Conservation (phyloP, 2,797 vertebrate genomes). For the Hylomyscus alleni region DNA sequence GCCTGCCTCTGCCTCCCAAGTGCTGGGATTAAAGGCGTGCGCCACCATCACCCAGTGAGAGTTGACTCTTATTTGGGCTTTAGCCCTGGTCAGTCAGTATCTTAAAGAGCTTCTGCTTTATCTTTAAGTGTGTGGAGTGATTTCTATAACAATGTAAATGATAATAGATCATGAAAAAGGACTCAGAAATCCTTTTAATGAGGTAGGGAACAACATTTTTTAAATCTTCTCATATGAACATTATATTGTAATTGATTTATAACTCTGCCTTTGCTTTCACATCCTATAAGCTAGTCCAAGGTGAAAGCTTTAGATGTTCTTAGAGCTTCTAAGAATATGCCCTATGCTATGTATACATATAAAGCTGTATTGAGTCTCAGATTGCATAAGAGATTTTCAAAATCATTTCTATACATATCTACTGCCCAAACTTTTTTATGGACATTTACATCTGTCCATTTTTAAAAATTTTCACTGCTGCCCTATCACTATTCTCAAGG, state of each 20-base stretch:
- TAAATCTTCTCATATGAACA: neutral
- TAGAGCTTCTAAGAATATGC: conserved; percentile 24
- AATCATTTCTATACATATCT: neutral
- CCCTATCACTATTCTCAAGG: neutral
- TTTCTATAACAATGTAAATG: neutral
- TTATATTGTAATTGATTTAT: neutral
- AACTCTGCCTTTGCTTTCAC: conserved; percentile 40
- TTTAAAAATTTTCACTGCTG: conserved; percentile 7
- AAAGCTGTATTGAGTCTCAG: neutral
- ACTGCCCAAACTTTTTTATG: neutral
- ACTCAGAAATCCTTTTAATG: neutral
- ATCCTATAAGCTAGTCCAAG: conserved; percentile 27
- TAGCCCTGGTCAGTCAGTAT: neutral
- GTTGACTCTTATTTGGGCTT: neutral
- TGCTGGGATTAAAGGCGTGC: too few relatives aligned
- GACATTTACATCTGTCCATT: conserved; percentile 4
- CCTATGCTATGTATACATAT: neutral
- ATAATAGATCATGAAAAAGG: neutral
- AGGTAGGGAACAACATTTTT: neutral
- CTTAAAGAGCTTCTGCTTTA: neutral
- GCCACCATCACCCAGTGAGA: too few relatives aligned
- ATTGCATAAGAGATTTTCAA: conserved; percentile 46
- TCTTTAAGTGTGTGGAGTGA: neutral
- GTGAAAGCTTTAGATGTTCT: conserved; percentile 47
- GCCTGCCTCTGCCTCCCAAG: too few relatives aligned